Evolutionary conservation across 2,797 vertebrate species (phyloP).

Genomic region (Xiphorhynchus erythropygius): DNA sequence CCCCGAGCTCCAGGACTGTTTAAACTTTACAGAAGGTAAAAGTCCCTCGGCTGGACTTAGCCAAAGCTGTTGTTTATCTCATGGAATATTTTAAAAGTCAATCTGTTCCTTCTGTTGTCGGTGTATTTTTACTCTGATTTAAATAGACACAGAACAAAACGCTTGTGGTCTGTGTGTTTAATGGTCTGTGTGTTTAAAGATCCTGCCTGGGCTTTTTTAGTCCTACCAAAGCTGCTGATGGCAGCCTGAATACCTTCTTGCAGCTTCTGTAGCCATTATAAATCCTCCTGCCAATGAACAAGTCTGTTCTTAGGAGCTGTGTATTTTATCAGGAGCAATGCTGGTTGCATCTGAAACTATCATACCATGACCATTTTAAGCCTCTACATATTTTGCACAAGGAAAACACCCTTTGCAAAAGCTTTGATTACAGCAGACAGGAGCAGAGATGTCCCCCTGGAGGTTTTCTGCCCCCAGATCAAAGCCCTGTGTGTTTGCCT

Average conservation of each 20-base stretch:
- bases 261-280: background rate
- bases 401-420: background rate
- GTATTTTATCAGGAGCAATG: background rate
- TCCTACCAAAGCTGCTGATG: background rate
- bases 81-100: background rate
- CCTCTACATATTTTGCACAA: background rate
- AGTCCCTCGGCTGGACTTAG: rapidly evolving
- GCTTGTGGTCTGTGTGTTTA: background rate
- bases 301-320: background rate
- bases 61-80: background rate
- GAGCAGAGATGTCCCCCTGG: background rate
- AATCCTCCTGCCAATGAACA: background rate
- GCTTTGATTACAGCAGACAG: background rate
- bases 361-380: background rate
- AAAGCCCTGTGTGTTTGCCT: background rate
- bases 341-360: background rate
- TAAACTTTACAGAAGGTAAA: background rate
- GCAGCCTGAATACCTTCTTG: background rate
- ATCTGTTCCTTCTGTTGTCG: background rate
- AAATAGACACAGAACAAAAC: background rate
- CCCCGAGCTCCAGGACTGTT: background rate
- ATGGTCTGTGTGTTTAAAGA: background rate
- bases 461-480: background rate
- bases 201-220: background rate
- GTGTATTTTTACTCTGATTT: background rate